Evolutionary conservation across 2,113 vertebrate genomes (phyloP), one percentile per base, ranked within the genome.

Genomic region (Rynchops niger): DNA sequence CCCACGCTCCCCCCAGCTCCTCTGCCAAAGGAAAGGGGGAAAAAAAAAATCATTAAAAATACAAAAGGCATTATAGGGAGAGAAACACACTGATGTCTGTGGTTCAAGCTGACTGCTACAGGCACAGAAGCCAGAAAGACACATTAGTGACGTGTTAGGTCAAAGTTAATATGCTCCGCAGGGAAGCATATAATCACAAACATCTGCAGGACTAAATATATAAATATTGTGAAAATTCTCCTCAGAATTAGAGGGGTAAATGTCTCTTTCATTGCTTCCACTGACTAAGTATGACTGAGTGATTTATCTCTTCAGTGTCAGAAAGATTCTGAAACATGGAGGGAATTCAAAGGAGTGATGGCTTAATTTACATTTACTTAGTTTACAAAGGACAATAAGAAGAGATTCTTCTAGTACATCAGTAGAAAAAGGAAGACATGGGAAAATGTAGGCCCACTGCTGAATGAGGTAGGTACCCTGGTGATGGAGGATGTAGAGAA

Each of bases 1-100:
- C 3, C 4, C 2, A 30, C 21, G 5, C 29, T 6, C 42, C 42
- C 42, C 42, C 42, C 42, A 4, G 1, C 4, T 83, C 15, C 40
- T 61, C 49, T 65, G 29, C 12, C 11, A 84, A 84, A 90, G 55
- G 9, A n/a, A 72, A 72, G 1, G 1, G 4, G 15, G 29, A 32
- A 27, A n/a, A 27, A 11, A 14, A 63, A 49, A 16, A 14, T 25
- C 1, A 25, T 40, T 63, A 32, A 72, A 86, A 73, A 50, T 40
- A 23, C 1, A 12, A 18, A 43, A 65, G 29, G 20, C 9, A 9
- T 40, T 55, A 8, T n/a, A 26, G 12, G 14, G 30, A 73, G n/a
- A 61, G 8, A 66, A 95, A 45, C 8, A 59, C 9, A 30, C 5
- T 21, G 10, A 9, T 52, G 4, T 11, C 43, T 85, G 59, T 22